These are phyloP conservation scores for human (Homo sapiens) DNA, from an alignment of 2,113 vertebrate species.

Conservation along the genomic window GRCh38 chr7:83161501-83162000, in stretches of 20 bases:
- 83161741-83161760: slow-evolving; percentile 60
- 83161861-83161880: slow-evolving; percentile 20
- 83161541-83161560: neutral
- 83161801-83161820: slow-evolving; percentile 47
- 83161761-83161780: slow-evolving; percentile 59
- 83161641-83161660: slow-evolving; percentile 15
- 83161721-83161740: slow-evolving; percentile 60
- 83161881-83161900: slow-evolving; percentile 30
- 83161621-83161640: slow-evolving; percentile 51
- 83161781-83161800: neutral
- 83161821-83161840: slow-evolving; percentile 33
- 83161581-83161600: neutral
- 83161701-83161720: slow-evolving; percentile 63
- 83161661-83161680: slow-evolving; percentile 51
- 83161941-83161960: slow-evolving; percentile 26
- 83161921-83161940: slow-evolving; percentile 2
- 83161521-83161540: neutral
- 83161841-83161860: slow-evolving; percentile 20
- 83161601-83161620: neutral
- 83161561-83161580: neutral
- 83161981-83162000: slow-evolving; percentile 6
- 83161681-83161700: slow-evolving; percentile 44
- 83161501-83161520: neutral
- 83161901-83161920: slow-evolving; percentile 15
- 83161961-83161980: slow-evolving; percentile 58